Percentiles rank a stretch among this genome's conserved stretches.
phyloP scores from a whole-genome alignment of 1,140 invertebrate genomes.

The Varroa destructor region DNA sequence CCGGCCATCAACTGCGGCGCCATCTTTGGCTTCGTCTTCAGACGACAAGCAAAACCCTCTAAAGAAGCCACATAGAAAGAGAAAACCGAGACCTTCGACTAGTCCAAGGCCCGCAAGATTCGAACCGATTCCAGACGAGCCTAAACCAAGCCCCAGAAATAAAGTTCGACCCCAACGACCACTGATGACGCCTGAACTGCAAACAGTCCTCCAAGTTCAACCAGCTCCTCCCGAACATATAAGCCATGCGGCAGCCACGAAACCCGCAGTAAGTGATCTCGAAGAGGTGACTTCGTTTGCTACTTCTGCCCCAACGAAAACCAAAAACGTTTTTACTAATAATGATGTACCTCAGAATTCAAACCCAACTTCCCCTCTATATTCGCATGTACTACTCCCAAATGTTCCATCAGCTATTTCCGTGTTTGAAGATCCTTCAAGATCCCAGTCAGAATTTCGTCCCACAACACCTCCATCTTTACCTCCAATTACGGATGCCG shows the following conservation, averaged over 20 bases:
- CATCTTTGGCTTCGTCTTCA: not conserved
- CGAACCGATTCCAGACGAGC: not conserved
- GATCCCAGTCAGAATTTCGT: too few relatives aligned
- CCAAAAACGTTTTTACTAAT: too few relatives aligned
- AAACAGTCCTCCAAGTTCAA: not conserved
- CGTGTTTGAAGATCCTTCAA: too few relatives aligned
- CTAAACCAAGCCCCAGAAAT: not conserved
- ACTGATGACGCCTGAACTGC: not conserved
- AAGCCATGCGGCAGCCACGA: not conserved
- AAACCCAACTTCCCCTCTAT: too few relatives aligned
- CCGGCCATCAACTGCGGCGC: not conserved
- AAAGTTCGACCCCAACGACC: not conserved
- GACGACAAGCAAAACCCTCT: conserved; percentile 13
- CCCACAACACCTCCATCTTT: too few relatives aligned
- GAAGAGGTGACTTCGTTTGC: too few relatives aligned
- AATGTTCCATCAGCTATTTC: too few relatives aligned
- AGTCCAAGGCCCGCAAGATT: conserved; percentile 3
- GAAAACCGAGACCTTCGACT: conserved; percentile 21
- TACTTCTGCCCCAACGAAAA: too few relatives aligned
- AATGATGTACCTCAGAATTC: too few relatives aligned
- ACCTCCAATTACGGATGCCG: too few relatives aligned
- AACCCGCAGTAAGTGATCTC: conserved; percentile 4
- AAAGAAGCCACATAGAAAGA: conserved; percentile 13
- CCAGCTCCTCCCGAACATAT: conserved; percentile 24
- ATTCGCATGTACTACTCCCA: too few relatives aligned